Evolutionary conservation across 1,140 invertebrate genomes (phyloP).

Genomic region (Nebria ingens): DNA sequence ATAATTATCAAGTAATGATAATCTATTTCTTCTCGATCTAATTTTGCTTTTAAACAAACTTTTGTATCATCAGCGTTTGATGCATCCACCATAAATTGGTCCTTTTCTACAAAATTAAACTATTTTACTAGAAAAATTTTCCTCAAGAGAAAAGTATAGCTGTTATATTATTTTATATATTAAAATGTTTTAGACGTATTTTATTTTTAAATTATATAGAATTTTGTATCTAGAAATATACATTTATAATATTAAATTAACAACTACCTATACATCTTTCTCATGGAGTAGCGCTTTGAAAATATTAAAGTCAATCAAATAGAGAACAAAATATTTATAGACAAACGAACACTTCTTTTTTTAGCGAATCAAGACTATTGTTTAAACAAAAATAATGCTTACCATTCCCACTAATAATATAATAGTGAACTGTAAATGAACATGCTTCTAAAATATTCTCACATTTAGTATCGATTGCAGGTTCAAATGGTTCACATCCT

Average conservation of each 20-base stretch:
- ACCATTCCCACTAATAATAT: background rate
- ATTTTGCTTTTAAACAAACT: constrained; percentile 21
- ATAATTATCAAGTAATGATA: constrained; percentile 32
- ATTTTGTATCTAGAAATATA: too few relatives aligned
- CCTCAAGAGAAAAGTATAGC: too few relatives aligned
- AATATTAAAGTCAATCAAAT: too few relatives aligned
- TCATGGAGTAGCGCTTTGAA: too few relatives aligned
- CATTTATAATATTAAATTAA: too few relatives aligned
- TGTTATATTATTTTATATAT: too few relatives aligned
- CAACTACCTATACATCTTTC: too few relatives aligned
- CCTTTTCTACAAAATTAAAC: background rate
- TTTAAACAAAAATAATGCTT: background rate
- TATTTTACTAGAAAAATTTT: background rate
- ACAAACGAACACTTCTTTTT: too few relatives aligned
- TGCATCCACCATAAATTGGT: background rate
- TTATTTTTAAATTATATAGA: too few relatives aligned
- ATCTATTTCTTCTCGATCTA: constrained; percentile 33
- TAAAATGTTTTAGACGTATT: too few relatives aligned
- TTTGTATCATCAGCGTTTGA: background rate
- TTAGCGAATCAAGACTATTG: too few relatives aligned
- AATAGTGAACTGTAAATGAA: background rate
- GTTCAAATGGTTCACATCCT: background rate
- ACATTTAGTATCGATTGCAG: background rate
- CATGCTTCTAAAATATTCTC: background rate
- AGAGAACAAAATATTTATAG: too few relatives aligned